phyloP scores from a whole-genome alignment of 1,140 invertebrate genomes.

The Triops longicaudatus region DNA sequence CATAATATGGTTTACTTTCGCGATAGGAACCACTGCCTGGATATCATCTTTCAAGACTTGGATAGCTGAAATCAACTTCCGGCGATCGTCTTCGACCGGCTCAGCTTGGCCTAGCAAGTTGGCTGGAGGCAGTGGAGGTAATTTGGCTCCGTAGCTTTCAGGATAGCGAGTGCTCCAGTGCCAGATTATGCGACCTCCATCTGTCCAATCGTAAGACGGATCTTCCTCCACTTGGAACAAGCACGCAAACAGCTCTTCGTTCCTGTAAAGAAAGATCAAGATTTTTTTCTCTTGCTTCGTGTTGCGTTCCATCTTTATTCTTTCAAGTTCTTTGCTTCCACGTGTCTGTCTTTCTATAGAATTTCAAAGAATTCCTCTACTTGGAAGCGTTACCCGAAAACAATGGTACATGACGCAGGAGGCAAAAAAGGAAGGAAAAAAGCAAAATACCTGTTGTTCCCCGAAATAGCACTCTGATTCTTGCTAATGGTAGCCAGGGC shows the following conservation, averaged over 20 bases:
- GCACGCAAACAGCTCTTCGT: constrained; percentile 81
- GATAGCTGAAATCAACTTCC: constrained; percentile 66
- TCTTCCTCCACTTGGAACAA: constrained; percentile 66
- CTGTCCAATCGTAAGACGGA: constrained; percentile 61
- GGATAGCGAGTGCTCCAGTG: constrained; percentile 22
- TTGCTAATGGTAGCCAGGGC: neutral
- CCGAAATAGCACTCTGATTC: constrained; percentile 6
- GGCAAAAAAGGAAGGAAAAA: neutral
- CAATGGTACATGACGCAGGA: neutral
- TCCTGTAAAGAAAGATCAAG: constrained; percentile 39
- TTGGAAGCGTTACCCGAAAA: no score
- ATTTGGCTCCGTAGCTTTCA: constrained; percentile 29
- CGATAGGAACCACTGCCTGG: constrained; percentile 85
- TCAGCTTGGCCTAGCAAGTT: constrained; percentile 39
- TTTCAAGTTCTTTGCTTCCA: neutral
- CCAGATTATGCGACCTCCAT: constrained; percentile 29
- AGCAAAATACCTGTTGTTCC: neutral
- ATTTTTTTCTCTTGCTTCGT: neutral
- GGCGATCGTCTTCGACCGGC: constrained; percentile 50
- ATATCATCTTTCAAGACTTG: constrained; percentile 91
- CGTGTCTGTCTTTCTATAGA: neutral
- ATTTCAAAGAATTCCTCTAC: neutral
- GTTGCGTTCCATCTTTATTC: neutral
- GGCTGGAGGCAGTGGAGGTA: constrained; percentile 39
- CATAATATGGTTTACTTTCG: constrained; percentile 58